Conservation (phyloP, 2,113 vertebrate genomes). For the Pipa parva region DNA sequence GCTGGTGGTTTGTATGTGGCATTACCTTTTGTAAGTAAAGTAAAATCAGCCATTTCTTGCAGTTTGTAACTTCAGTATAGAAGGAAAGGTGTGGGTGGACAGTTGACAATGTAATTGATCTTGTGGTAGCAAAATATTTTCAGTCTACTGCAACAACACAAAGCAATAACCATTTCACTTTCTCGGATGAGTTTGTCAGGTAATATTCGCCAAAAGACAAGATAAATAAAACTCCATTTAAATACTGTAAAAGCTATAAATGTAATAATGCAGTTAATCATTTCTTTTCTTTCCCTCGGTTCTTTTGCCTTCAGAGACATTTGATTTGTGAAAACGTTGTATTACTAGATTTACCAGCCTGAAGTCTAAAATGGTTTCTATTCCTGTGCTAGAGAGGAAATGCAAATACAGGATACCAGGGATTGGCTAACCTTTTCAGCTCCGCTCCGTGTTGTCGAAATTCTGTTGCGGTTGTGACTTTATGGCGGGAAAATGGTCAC, state of each 20-base stretch:
- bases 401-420: too few species aligned
- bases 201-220: constrained; percentile 1
- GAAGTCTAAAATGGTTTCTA: too few species aligned
- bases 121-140: constrained; percentile 37
- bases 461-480: too few species aligned
- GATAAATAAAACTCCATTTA: constrained; percentile 31
- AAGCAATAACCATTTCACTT: constrained; percentile 40
- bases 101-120: constrained; percentile 38
- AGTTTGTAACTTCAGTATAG: constrained; percentile 14
- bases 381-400: too few species aligned
- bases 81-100: constrained; percentile 35
- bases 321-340: too few species aligned
- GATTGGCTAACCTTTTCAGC: too few species aligned
- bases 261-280: constrained; percentile 16
- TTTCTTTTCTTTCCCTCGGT: background rate
- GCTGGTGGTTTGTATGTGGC: background rate
- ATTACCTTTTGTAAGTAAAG: constrained; percentile 6
- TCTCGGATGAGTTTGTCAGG: constrained; percentile 29
- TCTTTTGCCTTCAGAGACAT: too few species aligned
- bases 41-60: constrained; percentile 15
- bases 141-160: constrained; percentile 31
- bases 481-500: too few species aligned
- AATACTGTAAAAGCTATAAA: constrained; percentile 27
- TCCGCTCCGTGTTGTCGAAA: too few species aligned
- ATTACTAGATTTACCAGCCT: too few species aligned